A percentile compares a stretch with the other conserved stretches of the same genome.
Conservation (phyloP, 1,140 invertebrate species). For the Halesus radiatus region DNA sequence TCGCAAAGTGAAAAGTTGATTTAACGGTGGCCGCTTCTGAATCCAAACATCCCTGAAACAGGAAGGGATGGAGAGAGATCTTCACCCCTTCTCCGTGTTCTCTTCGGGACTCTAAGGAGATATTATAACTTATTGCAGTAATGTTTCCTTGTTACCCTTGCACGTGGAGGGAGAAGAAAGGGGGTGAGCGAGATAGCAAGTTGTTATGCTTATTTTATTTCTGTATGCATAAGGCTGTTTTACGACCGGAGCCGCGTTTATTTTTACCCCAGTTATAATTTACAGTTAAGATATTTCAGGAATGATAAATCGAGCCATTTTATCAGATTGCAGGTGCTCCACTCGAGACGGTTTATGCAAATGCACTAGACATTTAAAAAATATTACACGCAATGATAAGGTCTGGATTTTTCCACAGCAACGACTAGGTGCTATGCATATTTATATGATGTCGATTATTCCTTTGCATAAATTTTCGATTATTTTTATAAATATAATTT, state of each 20-base stretch:
- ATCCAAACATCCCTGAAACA: constrained; percentile 25
- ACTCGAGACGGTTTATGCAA: constrained; percentile 20
- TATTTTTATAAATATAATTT: too few relatives aligned
- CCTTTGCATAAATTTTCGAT: too few relatives aligned
- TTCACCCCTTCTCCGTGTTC: constrained; percentile 41
- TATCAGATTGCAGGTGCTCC: constrained; percentile 31
- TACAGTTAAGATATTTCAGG: constrained; percentile 35
- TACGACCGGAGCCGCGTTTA: constrained; percentile 41
- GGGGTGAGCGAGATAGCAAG: constrained; percentile 2
- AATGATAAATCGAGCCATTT: constrained; percentile 34
- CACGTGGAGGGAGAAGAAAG: constrained; percentile 47
- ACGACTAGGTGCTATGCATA: too few relatives aligned
- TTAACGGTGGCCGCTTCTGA: constrained; percentile 27
- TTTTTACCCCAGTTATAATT: constrained; percentile 44
- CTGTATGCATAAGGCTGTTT: constrained; percentile 51
- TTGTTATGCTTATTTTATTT: constrained; percentile 35
- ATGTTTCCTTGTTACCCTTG: constrained; percentile 56
- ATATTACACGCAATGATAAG: too few relatives aligned
- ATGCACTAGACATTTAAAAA: neutral
- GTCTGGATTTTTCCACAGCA: too few relatives aligned
- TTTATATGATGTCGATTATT: too few relatives aligned
- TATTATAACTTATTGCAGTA: constrained; percentile 58
- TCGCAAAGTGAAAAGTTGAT: constrained; percentile 47
- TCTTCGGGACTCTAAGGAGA: constrained; percentile 45
- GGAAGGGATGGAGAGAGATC: constrained; percentile 21